Percentiles rank a stretch among this genome's conserved stretches.
Evolutionary conservation across 2,888 invertebrate genomes (phyloP).

Genomic region (Andrena marginata): DNA sequence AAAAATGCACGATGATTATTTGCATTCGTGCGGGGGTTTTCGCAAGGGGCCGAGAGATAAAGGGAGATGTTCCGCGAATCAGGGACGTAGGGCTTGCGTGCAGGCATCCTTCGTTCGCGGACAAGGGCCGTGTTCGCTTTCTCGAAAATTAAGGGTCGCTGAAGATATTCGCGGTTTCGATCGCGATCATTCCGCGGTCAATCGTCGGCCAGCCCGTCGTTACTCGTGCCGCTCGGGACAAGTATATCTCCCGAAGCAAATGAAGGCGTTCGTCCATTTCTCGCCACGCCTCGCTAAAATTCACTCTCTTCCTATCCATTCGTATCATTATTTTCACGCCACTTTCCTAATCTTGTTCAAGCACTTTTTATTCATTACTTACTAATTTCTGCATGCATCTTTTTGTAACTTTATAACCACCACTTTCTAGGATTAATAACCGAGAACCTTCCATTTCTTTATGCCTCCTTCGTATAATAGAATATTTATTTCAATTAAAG

Average conservation of each 20-base stretch:
- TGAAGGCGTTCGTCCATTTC: conserved; percentile 34
- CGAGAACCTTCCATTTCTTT: too few relatives aligned
- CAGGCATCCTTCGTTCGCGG: conserved; percentile 6
- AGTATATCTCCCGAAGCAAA: conserved; percentile 37
- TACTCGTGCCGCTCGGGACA: conserved; percentile 32
- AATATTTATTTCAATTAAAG: too few relatives aligned
- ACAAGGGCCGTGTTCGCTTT: conserved; percentile 35
- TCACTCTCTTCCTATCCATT: not conserved
- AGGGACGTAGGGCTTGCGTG: not conserved
- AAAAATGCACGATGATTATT: conserved; percentile 10
- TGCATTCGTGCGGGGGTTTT: not conserved
- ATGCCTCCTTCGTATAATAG: too few relatives aligned
- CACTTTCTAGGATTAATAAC: too few relatives aligned
- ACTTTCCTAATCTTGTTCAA: not conserved
- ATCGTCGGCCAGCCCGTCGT: conserved; percentile 44
- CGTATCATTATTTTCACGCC: not conserved
- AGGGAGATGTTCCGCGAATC: not conserved
- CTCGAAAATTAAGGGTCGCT: conserved; percentile 52
- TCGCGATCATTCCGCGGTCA: conserved; percentile 41
- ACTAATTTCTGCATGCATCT: too few relatives aligned
- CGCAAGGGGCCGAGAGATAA: not conserved
- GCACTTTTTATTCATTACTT: too few relatives aligned
- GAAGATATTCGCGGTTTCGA: conserved; percentile 48
- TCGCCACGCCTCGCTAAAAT: not conserved
- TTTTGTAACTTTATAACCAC: too few relatives aligned